These are phyloP conservation scores for Eretmochelys imbricata DNA, from an alignment of 2,113 vertebrate species.

Conservation along the genomic window DNA sequence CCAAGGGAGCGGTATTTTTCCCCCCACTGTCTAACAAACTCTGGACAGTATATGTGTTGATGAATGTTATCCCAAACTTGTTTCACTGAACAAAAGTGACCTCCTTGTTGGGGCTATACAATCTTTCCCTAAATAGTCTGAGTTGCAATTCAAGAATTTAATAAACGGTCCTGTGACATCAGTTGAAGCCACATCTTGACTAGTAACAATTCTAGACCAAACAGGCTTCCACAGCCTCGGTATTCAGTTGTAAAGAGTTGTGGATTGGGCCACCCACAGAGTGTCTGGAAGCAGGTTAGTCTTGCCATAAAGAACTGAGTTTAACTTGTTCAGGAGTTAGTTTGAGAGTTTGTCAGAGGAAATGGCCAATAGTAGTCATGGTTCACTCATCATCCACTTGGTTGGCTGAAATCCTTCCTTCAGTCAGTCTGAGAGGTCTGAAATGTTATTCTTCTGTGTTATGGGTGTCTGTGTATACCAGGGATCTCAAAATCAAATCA, in stretches of 20 bases:
- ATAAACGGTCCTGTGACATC: not conserved
- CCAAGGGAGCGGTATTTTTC: too few species aligned
- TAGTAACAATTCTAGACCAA: not conserved
- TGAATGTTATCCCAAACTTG: too few species aligned
- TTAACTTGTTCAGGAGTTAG: not conserved
- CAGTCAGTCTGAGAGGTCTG: not conserved
- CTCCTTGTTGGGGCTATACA: not conserved
- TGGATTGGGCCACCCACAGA: too few species aligned
- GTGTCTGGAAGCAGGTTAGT: not conserved
- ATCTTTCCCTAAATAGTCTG: not conserved
- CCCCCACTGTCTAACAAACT: too few species aligned
- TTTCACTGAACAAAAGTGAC: not conserved
- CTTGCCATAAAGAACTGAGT: not conserved
- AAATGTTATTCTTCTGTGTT: not conserved
- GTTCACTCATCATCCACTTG: not conserved
- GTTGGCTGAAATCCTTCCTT: not conserved
- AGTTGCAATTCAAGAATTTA: not conserved
- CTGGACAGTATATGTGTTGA: too few species aligned
- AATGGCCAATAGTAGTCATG: not conserved
- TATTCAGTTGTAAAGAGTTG: not conserved
- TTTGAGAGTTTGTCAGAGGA: not conserved
- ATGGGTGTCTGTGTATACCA: too few species aligned
- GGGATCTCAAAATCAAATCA: too few species aligned
- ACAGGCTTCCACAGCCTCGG: not conserved
- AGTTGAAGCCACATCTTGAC: not conserved